Conservation (phyloP, 2,888 invertebrate genomes). For the Drosophila nigritarsus region DNA sequence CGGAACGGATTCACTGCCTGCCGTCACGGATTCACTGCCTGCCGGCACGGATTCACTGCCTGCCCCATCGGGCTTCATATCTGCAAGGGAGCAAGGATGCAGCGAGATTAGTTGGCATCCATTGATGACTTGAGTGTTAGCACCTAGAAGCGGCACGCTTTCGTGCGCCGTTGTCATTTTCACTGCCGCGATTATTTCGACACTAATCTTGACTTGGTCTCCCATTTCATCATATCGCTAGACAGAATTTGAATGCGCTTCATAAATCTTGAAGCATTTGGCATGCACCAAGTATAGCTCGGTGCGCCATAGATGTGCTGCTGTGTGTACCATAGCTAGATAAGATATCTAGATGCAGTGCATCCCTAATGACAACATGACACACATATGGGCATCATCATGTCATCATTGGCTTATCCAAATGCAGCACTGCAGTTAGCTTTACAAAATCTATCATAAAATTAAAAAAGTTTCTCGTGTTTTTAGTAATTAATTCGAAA, state of each 20-base stretch:
- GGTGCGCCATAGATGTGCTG: not conserved
- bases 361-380: not conserved
- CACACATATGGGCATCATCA: not conserved
- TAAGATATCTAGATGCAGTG: slow-evolving; percentile 3
- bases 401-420: not conserved
- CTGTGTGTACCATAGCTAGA: not conserved
- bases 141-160: slow-evolving; percentile 69
- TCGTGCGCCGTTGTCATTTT: slow-evolving; percentile 52
- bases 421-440: not conserved
- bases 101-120: not conserved
- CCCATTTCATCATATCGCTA: slow-evolving; percentile 38
- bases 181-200: slow-evolving; percentile 10
- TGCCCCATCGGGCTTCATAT: slow-evolving; percentile 51
- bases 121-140: not conserved
- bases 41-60: slow-evolving; percentile 8
- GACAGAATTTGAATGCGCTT: slow-evolving; percentile 1
- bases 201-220: slow-evolving; percentile 10
- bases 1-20: not conserved
- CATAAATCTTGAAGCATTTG: slow-evolving; percentile 12
- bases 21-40: not conserved
- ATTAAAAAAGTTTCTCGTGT: not conserved
- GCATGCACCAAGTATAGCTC: not conserved
- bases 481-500: not conserved
- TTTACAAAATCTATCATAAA: not conserved
- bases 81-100: slow-evolving; percentile 32